A percentile compares a stretch with the other conserved stretches of the same genome.
Evolutionary conservation across 2,888 invertebrate genomes (phyloP).

Genomic region (Lottia gigantea): DNA sequence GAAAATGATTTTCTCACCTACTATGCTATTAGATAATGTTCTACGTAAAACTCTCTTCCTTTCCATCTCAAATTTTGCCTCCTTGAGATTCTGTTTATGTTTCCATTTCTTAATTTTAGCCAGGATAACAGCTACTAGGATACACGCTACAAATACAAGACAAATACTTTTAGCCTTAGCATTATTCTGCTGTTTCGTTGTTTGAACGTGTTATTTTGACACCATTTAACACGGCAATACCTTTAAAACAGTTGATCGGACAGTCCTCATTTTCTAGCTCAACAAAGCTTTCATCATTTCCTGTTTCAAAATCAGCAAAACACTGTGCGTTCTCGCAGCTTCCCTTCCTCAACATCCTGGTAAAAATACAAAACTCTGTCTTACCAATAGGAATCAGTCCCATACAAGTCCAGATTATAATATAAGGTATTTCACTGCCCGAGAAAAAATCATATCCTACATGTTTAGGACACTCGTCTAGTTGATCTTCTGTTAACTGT

Average conservation of each 20-base stretch:
- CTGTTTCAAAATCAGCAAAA: too few species aligned
- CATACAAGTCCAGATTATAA: slow-evolving; percentile 91
- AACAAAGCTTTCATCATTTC: too few species aligned
- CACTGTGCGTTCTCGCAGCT: too few species aligned
- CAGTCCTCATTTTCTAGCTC: too few species aligned
- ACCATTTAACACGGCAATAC: too few species aligned
- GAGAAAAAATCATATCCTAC: slow-evolving; percentile 87
- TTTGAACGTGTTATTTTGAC: too few species aligned
- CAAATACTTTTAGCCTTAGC: too few species aligned
- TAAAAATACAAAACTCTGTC: slow-evolving; percentile 21
- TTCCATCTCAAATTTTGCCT: slow-evolving; percentile 29
- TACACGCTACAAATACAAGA: slow-evolving; percentile 47
- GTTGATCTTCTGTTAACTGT: slow-evolving; percentile 78
- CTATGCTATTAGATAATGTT: slow-evolving; percentile 32
- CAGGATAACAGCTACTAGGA: slow-evolving; percentile 49
- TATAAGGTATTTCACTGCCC: slow-evolving; percentile 96
- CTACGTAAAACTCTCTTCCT: slow-evolving; percentile 28
- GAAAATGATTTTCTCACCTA: too few species aligned
- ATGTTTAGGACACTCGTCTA: slow-evolving; percentile 90
- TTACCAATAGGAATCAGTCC: slow-evolving; percentile 87
- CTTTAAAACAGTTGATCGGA: too few species aligned
- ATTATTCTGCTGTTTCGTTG: too few species aligned
- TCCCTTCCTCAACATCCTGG: too few species aligned
- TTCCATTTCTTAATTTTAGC: slow-evolving; percentile 50
- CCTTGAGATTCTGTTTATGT: slow-evolving; percentile 36